phyloP scores from a whole-genome alignment of 2,113 vertebrate genomes.

The Hyperopisus bebe region DNA sequence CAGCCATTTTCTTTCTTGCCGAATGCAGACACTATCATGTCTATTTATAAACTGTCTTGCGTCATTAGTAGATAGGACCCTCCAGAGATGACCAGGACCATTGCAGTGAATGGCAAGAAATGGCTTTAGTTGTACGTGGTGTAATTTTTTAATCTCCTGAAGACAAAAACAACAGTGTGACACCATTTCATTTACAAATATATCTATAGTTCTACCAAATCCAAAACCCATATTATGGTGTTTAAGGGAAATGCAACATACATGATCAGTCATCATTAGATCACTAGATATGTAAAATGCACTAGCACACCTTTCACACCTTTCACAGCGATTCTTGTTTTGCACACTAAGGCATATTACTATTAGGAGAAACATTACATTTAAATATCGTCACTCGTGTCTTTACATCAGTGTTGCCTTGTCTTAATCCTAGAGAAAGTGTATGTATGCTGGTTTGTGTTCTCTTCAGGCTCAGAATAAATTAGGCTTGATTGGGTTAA shows the following conservation, averaged over 20 bases:
- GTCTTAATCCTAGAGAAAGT: background rate
- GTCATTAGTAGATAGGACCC: conserved; percentile 6
- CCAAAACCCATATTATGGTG: background rate
- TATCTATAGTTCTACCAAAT: background rate
- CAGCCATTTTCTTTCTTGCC: conserved; percentile 23
- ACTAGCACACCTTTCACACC: background rate
- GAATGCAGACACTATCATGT: conserved; percentile 27
- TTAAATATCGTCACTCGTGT: background rate
- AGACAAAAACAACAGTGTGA: background rate
- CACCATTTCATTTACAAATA: background rate
- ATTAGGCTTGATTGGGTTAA: background rate
- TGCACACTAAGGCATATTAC: background rate
- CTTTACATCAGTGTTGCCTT: background rate
- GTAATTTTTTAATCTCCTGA: background rate
- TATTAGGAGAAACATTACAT: background rate
- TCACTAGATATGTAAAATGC: background rate
- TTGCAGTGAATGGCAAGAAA: conserved; percentile 23
- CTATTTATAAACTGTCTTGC: conserved; percentile 18
- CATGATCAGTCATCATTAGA: too few species aligned
- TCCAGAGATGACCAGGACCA: conserved; percentile 11
- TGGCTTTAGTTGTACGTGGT: background rate
- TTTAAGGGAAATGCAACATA: background rate
- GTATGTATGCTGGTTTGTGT: background rate
- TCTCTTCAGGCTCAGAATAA: background rate
- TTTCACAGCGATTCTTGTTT: background rate